phyloP scores from a whole-genome alignment of 2,113 vertebrate genomes.

The Lamprologus ornatipinnis region DNA sequence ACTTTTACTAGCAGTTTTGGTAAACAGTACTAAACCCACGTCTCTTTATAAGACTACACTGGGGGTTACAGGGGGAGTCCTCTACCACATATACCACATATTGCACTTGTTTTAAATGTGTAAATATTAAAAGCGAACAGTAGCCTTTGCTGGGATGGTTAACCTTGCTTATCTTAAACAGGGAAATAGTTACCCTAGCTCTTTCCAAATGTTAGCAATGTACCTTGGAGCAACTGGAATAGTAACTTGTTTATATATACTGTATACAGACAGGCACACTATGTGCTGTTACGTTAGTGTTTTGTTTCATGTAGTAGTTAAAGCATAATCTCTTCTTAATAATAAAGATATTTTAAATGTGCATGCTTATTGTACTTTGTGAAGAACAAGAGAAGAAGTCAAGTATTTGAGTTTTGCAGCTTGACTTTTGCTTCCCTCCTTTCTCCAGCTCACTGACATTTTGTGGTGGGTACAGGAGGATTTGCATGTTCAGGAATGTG shows the following conservation, averaged over 20 bases:
- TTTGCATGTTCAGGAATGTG: constrained; percentile 30
- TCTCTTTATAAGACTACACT: background rate
- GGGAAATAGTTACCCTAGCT: background rate
- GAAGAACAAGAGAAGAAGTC: background rate
- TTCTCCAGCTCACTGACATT: constrained; percentile 37
- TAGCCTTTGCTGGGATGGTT: background rate
- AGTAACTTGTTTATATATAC: background rate
- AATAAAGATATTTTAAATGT: background rate
- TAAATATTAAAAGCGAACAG: background rate
- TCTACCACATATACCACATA: background rate
- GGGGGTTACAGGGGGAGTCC: background rate
- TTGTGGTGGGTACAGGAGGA: background rate
- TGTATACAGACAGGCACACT: background rate
- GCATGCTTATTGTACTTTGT: background rate
- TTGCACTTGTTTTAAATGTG: background rate
- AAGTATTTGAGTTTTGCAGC: constrained; percentile 3
- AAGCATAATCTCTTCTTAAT: background rate
- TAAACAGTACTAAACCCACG: background rate
- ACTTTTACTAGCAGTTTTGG: background rate
- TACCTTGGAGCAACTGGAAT: background rate
- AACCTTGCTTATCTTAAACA: background rate
- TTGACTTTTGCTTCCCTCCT: background rate
- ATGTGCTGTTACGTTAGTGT: background rate
- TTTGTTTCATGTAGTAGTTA: background rate
- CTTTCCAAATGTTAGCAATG: background rate